Evolutionary conservation across 2,113 vertebrate genomes (phyloP).

Genomic region (Ornithorhynchus anatinus): DNA sequence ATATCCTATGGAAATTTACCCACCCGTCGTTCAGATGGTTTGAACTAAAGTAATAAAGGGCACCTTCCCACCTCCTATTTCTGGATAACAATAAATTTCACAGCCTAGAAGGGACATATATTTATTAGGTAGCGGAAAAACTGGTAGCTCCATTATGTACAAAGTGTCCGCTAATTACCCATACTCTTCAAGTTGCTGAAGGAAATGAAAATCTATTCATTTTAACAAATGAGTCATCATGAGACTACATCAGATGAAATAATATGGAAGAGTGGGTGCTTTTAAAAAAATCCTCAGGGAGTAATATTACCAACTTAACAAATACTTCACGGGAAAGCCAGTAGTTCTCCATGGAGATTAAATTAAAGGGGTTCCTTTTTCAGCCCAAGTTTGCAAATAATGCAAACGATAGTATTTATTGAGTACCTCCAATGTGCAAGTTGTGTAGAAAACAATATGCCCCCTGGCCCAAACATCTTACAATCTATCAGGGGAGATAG

Average conservation of each 20-base stretch:
- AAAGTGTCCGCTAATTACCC: not conserved
- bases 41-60: too few species aligned
- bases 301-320: constrained; percentile 35
- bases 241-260: constrained; percentile 37
- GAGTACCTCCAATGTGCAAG: too few species aligned
- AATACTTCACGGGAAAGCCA: not conserved
- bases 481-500: not conserved
- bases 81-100: too few species aligned
- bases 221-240: constrained; percentile 52
- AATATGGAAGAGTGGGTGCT: constrained; percentile 42
- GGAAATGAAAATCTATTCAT: constrained; percentile 48
- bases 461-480: constrained; percentile 1
- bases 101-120: not conserved
- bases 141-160: not conserved
- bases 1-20: too few species aligned
- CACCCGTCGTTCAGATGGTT: too few species aligned
- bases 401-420: not conserved
- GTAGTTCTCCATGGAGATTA: not conserved
- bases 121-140: not conserved
- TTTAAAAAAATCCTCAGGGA: constrained; percentile 25
- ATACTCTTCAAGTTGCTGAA: not conserved
- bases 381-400: constrained; percentile 20
- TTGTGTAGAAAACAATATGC: not conserved
- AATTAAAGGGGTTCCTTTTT: too few species aligned
- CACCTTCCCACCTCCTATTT: too few species aligned